Conservation (phyloP, 1,140 invertebrate genomes). For the Goniozus legneri region DNA sequence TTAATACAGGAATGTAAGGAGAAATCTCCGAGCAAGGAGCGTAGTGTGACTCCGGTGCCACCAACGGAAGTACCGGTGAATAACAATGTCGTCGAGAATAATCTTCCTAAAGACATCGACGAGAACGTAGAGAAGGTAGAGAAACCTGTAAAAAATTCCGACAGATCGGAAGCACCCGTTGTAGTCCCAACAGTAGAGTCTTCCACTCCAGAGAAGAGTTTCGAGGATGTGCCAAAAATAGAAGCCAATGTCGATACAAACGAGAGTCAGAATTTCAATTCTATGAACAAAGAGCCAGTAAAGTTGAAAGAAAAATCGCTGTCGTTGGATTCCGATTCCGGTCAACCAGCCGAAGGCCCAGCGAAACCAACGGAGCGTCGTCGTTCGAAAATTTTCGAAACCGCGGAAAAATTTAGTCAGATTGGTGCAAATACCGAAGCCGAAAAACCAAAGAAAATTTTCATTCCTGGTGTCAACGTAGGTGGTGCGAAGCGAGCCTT, state of each 20-base stretch:
- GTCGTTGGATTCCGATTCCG: slow-evolving; percentile 33
- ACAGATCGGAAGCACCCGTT: neutral
- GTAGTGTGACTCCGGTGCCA: slow-evolving; percentile 36
- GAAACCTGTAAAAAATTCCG: neutral
- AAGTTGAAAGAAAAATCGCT: slow-evolving; percentile 38
- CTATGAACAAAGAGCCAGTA: slow-evolving; percentile 33
- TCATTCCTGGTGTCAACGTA: slow-evolving; percentile 77
- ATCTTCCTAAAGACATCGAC: no score
- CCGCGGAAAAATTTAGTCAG: slow-evolving; percentile 69
- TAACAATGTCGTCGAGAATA: no score
- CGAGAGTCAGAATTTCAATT: slow-evolving; percentile 43
- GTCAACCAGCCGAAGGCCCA: slow-evolving; percentile 23
- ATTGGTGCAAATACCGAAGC: slow-evolving; percentile 42
- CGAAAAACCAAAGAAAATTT: slow-evolving; percentile 74
- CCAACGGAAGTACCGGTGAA: no score
- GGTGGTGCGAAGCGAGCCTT: slow-evolving; percentile 80
- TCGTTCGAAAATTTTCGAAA: slow-evolving; percentile 67
- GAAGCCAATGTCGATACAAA: slow-evolving; percentile 38
- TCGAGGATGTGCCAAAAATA: no score
- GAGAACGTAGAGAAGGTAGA: neutral
- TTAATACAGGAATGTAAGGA: slow-evolving; percentile 35
- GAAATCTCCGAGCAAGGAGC: slow-evolving; percentile 35
- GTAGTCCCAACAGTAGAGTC: no score
- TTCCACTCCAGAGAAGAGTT: no score
- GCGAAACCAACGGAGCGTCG: slow-evolving; percentile 55